Evolutionary conservation across 2,888 invertebrate species (phyloP), one percentile per base, ranked within the genome.

Genomic region (Pegoplata infirma): DNA sequence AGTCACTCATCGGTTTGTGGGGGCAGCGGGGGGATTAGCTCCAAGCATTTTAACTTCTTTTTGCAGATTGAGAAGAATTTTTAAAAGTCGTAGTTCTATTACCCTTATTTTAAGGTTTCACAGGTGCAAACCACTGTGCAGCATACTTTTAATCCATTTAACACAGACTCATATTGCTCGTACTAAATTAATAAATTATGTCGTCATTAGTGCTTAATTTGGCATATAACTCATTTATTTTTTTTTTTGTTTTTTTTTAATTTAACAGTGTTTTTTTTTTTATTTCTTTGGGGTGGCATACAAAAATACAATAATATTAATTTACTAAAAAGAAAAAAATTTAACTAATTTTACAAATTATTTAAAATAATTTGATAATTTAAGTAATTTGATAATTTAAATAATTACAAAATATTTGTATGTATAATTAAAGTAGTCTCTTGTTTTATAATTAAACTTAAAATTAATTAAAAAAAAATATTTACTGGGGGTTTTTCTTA

Each of bases 171-270:
- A 17, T 4, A 10, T 16, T 14, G 28, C 46, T 47, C 36, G n/a
- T 61, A 28, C 6, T 40, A 59, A 76, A 73, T 80, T 80, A 80
- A 81, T 81, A 81, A 81, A 81, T 82, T 81, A 81, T 81, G 72
- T 75, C 76, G 76, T 81, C 81, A 80, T 82, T 82, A 81, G 79
- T 72, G 76, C 66, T 75, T 78, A 74, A 80, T 81, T 80, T 81
- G 74, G 28, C 76, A 77, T 81, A 77, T 76, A 82, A 80, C 73
- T 80, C 81, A 81, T 82, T 81, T 80, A 81, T 79, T 80, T 78
- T 75, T n/a, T n/a, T 71, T 71, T 66, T 71, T 4, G 10, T 17
- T 32, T 19, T 44, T 14, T 10, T 12, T 23, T 47, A 14, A 25
- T 25, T 58, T 1, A 32, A 28, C 6, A 28, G 23, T 44, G 23